Evolutionary conservation across 2,113 vertebrate genomes (phyloP), one percentile per base, ranked within the genome.

Genomic region (Cervus canadensis): DNA sequence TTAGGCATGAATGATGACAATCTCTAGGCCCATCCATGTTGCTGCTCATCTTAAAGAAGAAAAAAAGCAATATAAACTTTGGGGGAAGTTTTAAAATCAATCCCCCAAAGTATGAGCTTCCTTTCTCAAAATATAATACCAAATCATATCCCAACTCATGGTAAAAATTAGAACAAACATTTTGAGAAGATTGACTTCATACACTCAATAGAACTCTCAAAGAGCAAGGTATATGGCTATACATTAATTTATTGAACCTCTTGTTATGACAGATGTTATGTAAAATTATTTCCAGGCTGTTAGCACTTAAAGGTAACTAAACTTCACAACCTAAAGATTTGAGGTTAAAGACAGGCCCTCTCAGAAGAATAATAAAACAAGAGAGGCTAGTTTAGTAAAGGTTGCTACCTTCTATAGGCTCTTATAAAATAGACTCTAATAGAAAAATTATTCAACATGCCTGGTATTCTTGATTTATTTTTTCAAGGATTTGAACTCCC

Each of bases 281-380:
- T 87, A 56, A 96, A 94, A 97, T 95, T 93, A 59, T 97, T 98
- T 40, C 26, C 89, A 59, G n/a, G 25, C 8, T 89, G 26, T 97
- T 84, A 81, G 1, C 8, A 88, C 87, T 92, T 97, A 89, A 95
- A 96, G 81, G 81, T 85, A 96, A 93, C 64, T 95, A 96, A 91
- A n/a, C 19, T 57, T 84, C n/a, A 90, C 13, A 84, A 40, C 3
- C 67, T 89, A 23, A 96, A 89, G 23, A 82, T 43, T 7, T 81
- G 83, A 89, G 14, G n/a, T 26, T 82, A 67, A 94, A 23, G 28
- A 59, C 21, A 87, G 26, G 10, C 12, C 25, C 56, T 94, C 89
- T 92, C 91, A 43, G 57, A 87, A 96, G 79, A 94, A 67, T 74
- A 93, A 16, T 62, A 62, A 89, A 83, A 95, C 26, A 54, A 40